These are phyloP conservation scores for Philopotamus ludificatus DNA, from an alignment of 1,140 invertebrate species.

Conservation along the genomic window DNA sequence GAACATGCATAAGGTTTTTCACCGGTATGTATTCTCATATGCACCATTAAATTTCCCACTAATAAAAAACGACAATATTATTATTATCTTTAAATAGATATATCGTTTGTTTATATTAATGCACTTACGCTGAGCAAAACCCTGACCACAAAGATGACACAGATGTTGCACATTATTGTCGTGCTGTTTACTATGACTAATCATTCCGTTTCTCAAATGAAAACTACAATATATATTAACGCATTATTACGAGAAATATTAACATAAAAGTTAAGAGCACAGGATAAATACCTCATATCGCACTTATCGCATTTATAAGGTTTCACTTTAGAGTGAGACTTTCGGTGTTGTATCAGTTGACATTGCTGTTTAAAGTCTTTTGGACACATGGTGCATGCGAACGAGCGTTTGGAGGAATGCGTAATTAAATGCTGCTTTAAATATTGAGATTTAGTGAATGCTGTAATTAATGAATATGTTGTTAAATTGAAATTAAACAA, in stretches of 20 bases:
- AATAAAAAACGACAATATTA: constrained; percentile 11
- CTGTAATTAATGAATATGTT: constrained; percentile 21
- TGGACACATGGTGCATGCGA: constrained; percentile 37
- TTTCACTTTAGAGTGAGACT: constrained; percentile 42
- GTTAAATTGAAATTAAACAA: neutral
- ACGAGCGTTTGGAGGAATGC: constrained; percentile 43
- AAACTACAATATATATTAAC: no score
- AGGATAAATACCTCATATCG: constrained; percentile 30
- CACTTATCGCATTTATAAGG: constrained; percentile 44
- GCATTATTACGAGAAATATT: neutral
- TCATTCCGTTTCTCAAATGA: constrained; percentile 24
- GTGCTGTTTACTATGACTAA: constrained; percentile 36
- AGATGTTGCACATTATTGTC: constrained; percentile 30
- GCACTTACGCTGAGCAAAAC: constrained; percentile 33
- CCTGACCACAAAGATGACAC: constrained; percentile 35
- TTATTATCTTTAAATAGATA: neutral
- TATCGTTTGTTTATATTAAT: neutral
- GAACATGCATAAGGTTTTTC: constrained; percentile 57
- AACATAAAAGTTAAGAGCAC: neutral
- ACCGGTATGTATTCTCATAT: constrained; percentile 54
- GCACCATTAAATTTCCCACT: constrained; percentile 40
- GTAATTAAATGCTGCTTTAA: constrained; percentile 39
- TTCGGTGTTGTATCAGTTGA: constrained; percentile 35
- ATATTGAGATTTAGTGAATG: constrained; percentile 30
- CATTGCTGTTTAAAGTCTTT: constrained; percentile 42